A percentile compares a stretch with the other conserved stretches of the same genome.
Conservation (phyloP, 2,888 invertebrate genomes). For the Drosophila dives region DNA sequence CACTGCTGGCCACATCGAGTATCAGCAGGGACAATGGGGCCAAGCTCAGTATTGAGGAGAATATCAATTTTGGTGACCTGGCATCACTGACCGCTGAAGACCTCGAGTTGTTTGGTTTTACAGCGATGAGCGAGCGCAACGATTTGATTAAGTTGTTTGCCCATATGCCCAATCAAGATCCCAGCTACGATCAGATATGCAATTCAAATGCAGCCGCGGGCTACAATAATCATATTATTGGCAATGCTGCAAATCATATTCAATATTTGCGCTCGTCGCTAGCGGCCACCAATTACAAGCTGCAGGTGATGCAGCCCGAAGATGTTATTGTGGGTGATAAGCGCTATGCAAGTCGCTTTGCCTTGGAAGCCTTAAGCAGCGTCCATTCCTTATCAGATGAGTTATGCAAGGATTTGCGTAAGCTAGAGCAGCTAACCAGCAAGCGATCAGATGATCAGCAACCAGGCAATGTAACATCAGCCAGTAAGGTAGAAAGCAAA, state of each 20-base stretch:
- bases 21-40: conserved; percentile 44
- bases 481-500: conserved; percentile 28
- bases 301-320: conserved; percentile 78
- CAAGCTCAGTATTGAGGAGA: conserved; percentile 68
- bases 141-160: conserved; percentile 75
- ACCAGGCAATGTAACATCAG: not conserved
- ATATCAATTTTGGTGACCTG: conserved; percentile 80
- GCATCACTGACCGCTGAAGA: conserved; percentile 76
- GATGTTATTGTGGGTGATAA: conserved; percentile 83
- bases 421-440: conserved; percentile 64
- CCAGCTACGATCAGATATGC: conserved; percentile 73
- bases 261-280: conserved; percentile 79
- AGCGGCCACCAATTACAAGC: conserved; percentile 81
- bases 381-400: conserved; percentile 74
- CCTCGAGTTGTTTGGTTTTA: conserved; percentile 77
- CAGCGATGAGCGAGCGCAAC: conserved; percentile 53
- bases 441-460: not conserved
- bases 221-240: conserved; percentile 79
- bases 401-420: conserved; percentile 71
- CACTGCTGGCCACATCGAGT: conserved; percentile 45
- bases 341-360: conserved; percentile 83
- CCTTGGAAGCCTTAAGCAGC: conserved; percentile 82
- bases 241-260: conserved; percentile 74
- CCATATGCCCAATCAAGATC: conserved; percentile 80
- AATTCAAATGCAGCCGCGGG: conserved; percentile 57